These are phyloP conservation scores for Apocheima hispidaria DNA, from an alignment of 2,888 invertebrate genomes.

Conservation along the genomic window DNA sequence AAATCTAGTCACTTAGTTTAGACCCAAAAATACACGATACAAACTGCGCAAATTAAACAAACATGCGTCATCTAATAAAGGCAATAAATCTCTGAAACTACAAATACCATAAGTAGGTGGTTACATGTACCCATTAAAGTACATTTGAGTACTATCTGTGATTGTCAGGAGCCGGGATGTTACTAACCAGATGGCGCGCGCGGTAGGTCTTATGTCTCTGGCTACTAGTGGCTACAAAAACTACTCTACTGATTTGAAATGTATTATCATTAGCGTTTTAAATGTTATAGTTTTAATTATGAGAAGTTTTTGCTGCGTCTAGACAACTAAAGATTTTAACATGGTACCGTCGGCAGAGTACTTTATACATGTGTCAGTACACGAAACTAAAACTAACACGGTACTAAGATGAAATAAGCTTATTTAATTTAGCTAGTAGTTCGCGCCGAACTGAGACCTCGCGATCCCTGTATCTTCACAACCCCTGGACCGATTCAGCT, in stretches of 20 bases:
- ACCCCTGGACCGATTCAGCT: no score
- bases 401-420: no score
- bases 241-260: conserved; percentile 40
- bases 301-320: conserved; percentile 23
- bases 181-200: conserved; percentile 81
- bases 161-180: conserved; percentile 75
- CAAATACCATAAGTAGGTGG: conserved; percentile 53
- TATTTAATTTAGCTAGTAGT: no score
- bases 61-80: conserved; percentile 41
- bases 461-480: no score
- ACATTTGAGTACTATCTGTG: conserved; percentile 67
- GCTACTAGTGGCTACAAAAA: conserved; percentile 66
- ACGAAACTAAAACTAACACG: no score
- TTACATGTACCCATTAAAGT: conserved; percentile 56
- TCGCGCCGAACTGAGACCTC: no score
- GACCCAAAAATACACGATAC: not conserved
- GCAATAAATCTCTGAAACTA: conserved; percentile 51
- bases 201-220: conserved; percentile 69
- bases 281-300: conserved; percentile 33
- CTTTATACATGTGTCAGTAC: no score
- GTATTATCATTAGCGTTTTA: conserved; percentile 35
- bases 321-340: conserved; percentile 15
- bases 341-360: not conserved
- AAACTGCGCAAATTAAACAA: conserved; percentile 35
- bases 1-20: not conserved